Conservation (phyloP, 2,113 vertebrate species). For the Leucopsar rothschildi region DNA sequence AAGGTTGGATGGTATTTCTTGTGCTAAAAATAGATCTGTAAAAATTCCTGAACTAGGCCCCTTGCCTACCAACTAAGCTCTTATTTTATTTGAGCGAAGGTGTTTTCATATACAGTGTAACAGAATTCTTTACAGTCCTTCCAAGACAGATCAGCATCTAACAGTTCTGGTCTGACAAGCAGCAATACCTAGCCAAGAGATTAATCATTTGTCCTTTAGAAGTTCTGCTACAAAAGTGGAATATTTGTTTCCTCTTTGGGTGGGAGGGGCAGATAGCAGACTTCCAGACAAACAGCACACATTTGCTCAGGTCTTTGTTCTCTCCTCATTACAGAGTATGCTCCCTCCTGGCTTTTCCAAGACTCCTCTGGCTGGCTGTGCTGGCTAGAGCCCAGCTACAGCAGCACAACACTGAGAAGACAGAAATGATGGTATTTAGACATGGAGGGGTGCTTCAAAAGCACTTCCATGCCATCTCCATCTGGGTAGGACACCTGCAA, state of each 20-base stretch:
- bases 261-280: background rate
- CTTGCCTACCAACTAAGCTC: background rate
- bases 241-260: background rate
- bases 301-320: background rate
- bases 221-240: background rate
- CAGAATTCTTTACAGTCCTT: background rate
- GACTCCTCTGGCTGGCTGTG: background rate
- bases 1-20: background rate
- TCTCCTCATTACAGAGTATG: background rate
- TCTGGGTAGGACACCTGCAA: constrained; percentile 22
- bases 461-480: constrained; percentile 1
- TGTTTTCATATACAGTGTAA: background rate
- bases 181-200: background rate
- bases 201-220: background rate
- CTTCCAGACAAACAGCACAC: background rate
- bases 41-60: background rate
- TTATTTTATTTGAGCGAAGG: background rate
- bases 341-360: background rate
- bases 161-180: background rate
- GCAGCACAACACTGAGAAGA: background rate
- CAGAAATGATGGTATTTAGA: background rate
- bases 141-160: background rate
- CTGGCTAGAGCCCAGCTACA: background rate
- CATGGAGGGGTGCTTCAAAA: background rate
- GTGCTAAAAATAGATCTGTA: background rate